A percentile compares a stretch with the other conserved stretches of the same genome.
These are phyloP conservation scores for Philereme transversata DNA, from an alignment of 2,888 invertebrate species.

Conservation along the genomic window DNA sequence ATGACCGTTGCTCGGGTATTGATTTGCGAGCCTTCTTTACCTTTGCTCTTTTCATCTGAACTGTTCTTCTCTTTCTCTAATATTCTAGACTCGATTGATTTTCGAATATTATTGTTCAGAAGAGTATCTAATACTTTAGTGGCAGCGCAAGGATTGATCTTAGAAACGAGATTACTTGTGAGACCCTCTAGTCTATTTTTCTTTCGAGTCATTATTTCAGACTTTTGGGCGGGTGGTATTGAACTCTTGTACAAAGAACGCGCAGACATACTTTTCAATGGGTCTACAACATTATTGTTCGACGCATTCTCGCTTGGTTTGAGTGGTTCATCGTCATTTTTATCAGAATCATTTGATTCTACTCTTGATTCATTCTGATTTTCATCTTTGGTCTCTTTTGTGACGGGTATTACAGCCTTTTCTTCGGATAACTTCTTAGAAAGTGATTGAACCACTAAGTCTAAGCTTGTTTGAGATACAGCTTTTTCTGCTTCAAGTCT, in stretches of 20 bases:
- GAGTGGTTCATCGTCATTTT: slow-evolving; percentile 42
- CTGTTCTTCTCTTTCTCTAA: slow-evolving; percentile 72
- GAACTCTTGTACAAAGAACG: slow-evolving; percentile 77
- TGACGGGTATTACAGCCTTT: slow-evolving; percentile 49
- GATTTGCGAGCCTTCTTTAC: slow-evolving; percentile 67
- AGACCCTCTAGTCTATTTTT: slow-evolving; percentile 86
- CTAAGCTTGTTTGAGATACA: slow-evolving; percentile 66
- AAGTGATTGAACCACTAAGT: slow-evolving; percentile 77
- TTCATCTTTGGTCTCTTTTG: slow-evolving; percentile 62
- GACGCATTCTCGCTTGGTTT: slow-evolving; percentile 43
- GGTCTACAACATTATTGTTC: slow-evolving; percentile 59
- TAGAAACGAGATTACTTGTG: slow-evolving; percentile 84
- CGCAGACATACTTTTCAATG: slow-evolving; percentile 78
- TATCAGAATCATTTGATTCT: slow-evolving; percentile 56
- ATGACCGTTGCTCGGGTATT: slow-evolving; percentile 83
- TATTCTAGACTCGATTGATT: slow-evolving; percentile 79
- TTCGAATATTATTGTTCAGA: slow-evolving; percentile 77
- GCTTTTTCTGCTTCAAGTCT: slow-evolving; percentile 85
- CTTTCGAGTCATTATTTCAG: slow-evolving; percentile 85
- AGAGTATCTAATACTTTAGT: slow-evolving; percentile 80
- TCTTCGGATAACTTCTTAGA: slow-evolving; percentile 78
- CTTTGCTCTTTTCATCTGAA: slow-evolving; percentile 64
- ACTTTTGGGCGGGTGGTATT: slow-evolving; percentile 77
- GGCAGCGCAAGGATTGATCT: slow-evolving; percentile 83
- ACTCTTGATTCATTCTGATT: slow-evolving; percentile 64